Evolutionary conservation across 2,113 vertebrate genomes (phyloP).

Genomic region (Phylloscopus trochiloides): DNA sequence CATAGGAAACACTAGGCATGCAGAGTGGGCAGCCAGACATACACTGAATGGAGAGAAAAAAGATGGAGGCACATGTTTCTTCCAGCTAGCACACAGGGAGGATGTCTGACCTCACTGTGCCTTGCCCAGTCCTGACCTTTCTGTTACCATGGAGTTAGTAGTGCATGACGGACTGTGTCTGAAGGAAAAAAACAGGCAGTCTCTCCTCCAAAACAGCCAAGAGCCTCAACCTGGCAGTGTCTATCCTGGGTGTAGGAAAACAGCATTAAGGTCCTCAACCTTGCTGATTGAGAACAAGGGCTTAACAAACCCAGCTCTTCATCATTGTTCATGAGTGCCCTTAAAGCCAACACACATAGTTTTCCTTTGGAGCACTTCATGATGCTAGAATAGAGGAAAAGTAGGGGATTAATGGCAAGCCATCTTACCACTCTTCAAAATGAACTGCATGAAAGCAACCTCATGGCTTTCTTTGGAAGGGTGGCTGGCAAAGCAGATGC

Average conservation of each 20-base stretch:
- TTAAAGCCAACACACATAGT: background rate
- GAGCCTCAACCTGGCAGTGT: background rate
- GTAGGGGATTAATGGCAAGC: background rate
- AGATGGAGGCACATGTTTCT: background rate
- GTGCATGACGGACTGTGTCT: background rate
- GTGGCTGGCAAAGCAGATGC: background rate
- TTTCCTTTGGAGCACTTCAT: background rate
- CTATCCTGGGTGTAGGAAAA: background rate
- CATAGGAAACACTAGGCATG: background rate
- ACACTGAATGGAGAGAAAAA: background rate
- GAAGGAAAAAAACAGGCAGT: background rate
- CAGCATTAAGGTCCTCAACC: background rate
- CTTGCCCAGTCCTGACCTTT: background rate
- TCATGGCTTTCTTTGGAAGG: background rate
- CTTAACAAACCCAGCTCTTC: background rate
- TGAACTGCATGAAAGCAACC: background rate
- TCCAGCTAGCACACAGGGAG: background rate
- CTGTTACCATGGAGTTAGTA: background rate
- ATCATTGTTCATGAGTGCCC: background rate
- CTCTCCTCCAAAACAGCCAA: background rate
- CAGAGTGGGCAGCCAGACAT: background rate
- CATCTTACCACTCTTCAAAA: background rate
- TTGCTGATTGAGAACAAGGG: background rate
- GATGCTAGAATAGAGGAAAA: background rate
- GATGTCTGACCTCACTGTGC: background rate